Conservation (phyloP, 64 coral and sea anemone species). For the Stichodactyla helianthus region DNA sequence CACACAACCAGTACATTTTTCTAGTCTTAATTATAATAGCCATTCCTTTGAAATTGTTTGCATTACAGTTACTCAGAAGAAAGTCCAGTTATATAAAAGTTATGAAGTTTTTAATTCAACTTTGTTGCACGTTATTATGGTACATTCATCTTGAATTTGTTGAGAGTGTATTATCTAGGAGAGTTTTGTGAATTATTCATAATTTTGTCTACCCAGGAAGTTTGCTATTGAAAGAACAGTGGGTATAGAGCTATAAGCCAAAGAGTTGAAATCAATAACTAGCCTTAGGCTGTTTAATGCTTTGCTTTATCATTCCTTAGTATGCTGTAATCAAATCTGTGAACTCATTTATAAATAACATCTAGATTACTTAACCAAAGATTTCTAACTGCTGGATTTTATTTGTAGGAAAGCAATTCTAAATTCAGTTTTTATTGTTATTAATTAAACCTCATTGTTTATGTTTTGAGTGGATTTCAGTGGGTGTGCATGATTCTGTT, state of each 20-base stretch:
- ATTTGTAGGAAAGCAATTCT: background rate
- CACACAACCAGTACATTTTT: too few relatives aligned
- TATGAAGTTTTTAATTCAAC: too few relatives aligned
- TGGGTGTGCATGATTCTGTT: background rate
- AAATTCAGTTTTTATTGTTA: background rate
- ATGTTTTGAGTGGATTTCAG: background rate
- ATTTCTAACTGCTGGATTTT: background rate
- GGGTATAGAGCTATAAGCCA: background rate
- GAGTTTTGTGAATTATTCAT: background rate
- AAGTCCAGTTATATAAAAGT: too few relatives aligned
- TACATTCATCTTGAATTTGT: too few relatives aligned
- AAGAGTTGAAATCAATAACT: constrained; percentile 1
- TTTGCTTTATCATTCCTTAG: background rate
- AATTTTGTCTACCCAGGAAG: background rate
- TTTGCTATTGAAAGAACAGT: background rate
- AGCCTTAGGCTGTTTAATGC: background rate
- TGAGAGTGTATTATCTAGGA: too few relatives aligned
- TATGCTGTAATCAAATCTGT: background rate
- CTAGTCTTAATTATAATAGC: too few relatives aligned
- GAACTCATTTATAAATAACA: background rate
- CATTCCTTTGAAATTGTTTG: too few relatives aligned
- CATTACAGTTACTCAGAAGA: too few relatives aligned
- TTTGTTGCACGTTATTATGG: too few relatives aligned
- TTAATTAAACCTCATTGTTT: background rate
- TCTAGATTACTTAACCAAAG: background rate